Evolutionary conservation across 2,888 invertebrate species (phyloP), one percentile per base, ranked within the genome.

Genomic region (Aleiodes alternator): DNA sequence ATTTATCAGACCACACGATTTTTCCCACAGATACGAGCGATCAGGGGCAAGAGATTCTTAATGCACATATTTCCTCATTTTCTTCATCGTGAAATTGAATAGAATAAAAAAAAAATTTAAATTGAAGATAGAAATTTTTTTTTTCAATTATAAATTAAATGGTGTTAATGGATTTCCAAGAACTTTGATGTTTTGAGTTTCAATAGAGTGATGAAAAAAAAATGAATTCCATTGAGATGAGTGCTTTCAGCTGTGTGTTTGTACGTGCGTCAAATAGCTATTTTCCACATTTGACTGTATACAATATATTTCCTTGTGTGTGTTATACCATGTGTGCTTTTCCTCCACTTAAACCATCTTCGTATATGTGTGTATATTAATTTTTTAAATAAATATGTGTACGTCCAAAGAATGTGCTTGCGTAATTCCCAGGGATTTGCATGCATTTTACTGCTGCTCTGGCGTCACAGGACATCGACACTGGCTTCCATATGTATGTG

Each of bases 11-110:
- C 16, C 69, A 55, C 48, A 69, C 51, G 53, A 71, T 75, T 56
- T 53, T 50, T 38, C 23, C 57, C 51, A 69, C 73, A 79, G 75
- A 56, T 43, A 73, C 64, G 55, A 55, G 12, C 55, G 34, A 64
- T 64, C 64, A 43, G 64, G 64, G 64, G 48, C 64, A 48, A 64
- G 64, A 64, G 64, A 64, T 64, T 64, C 64, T 43, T 64, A 64
- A 48, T 64, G 79, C 79, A 72, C 77, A 74, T 72, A 55, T 78
- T 73, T 74, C 61, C 78, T 79, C 77, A 76, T 76, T 73, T 76
- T 78, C 68, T 72, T 74, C 76, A 77, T 79, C 72, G 74, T 66
- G 70, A 77, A 72, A 29, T 9, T 29, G 64, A 66, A 16, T 43
- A 34, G 66, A 76, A 72, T 68, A 75, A 48, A 38, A 8, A 8